These are phyloP conservation scores for Spialia ferax DNA, from an alignment of 2,888 invertebrate genomes.

Conservation along the genomic window DNA sequence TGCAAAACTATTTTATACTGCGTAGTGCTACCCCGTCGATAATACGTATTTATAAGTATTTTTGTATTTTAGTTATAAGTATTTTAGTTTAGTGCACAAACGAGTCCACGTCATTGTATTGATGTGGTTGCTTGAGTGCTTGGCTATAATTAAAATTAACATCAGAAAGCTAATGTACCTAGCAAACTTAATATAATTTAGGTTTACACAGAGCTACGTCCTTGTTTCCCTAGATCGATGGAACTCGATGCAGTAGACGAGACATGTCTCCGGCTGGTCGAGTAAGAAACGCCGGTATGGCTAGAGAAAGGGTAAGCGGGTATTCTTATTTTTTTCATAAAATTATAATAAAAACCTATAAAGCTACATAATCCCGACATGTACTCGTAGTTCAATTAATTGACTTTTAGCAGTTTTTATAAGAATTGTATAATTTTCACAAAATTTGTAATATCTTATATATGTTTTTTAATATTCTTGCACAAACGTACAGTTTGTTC, in stretches of 20 bases:
- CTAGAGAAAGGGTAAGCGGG: conserved; percentile 83
- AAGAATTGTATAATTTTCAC: no score
- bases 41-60: no score
- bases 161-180: background rate
- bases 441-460: no score
- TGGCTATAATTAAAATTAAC: background rate
- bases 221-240: conserved; percentile 69
- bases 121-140: background rate
- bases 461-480: no score
- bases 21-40: no score
- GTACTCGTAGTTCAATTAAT: no score
- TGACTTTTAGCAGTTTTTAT: no score
- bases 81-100: no score
- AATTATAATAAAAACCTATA: background rate
- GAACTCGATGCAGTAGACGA: conserved; percentile 92
- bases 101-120: no score
- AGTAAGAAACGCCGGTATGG: conserved; percentile 89
- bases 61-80: no score
- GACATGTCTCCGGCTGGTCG: conserved; percentile 94
- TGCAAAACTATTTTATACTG: background rate
- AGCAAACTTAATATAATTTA: background rate
- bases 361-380: no score
- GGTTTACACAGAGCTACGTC: background rate
- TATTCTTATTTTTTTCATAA: background rate
- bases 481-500: no score